These are phyloP conservation scores for Cydia fagiglandana DNA, from an alignment of 1,140 invertebrate species.

Conservation along the genomic window DNA sequence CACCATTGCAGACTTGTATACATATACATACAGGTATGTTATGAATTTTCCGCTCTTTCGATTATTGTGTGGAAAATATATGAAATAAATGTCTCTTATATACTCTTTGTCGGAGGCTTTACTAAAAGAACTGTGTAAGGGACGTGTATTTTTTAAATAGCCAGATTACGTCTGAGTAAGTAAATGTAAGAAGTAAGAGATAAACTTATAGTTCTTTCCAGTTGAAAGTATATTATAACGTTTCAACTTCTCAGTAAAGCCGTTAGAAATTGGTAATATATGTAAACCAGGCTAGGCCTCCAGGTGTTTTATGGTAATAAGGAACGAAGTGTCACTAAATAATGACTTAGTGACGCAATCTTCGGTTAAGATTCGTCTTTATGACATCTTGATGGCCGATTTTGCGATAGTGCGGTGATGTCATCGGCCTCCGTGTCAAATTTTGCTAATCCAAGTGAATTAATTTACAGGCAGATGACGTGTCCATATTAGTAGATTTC, in stretches of 20 bases:
- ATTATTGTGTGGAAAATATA: too few relatives aligned
- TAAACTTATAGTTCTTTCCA: too few relatives aligned
- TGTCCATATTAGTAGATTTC: not conserved
- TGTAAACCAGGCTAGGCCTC: not conserved
- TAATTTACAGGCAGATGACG: not conserved
- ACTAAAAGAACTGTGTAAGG: too few relatives aligned
- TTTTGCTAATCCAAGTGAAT: conserved; percentile 6
- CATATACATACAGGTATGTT: too few relatives aligned
- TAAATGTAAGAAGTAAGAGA: too few relatives aligned
- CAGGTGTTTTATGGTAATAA: conserved; percentile 7
- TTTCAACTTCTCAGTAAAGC: not conserved
- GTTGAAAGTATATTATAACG: not conserved
- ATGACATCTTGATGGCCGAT: conserved; percentile 9
- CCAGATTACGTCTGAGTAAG: too few relatives aligned
- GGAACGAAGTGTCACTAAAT: conserved; percentile 8
- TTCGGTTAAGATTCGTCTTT: not conserved
- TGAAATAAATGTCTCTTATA: too few relatives aligned
- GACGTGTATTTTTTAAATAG: too few relatives aligned
- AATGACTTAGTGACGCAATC: conserved; percentile 11
- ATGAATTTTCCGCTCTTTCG: too few relatives aligned
- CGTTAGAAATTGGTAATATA: not conserved
- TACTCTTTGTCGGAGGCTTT: too few relatives aligned
- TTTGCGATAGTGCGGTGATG: conserved; percentile 4
- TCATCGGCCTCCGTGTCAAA: conserved; percentile 2
- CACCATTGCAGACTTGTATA: too few relatives aligned